phyloP scores from a whole-genome alignment of 2,888 invertebrate genomes.

The Hypsopygia costalis region DNA sequence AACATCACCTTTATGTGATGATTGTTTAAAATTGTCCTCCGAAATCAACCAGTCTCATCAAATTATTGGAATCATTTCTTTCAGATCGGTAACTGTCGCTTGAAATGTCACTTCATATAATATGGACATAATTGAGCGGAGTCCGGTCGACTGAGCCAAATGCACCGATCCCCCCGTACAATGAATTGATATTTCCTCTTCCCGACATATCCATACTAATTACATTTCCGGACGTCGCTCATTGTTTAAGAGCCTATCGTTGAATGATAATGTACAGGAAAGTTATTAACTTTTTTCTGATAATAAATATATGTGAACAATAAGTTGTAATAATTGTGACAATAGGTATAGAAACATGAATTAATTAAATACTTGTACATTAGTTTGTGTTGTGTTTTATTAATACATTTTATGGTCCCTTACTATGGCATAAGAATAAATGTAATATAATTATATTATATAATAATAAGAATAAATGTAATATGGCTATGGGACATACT shows the following conservation, averaged over 20 bases:
- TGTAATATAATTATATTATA: no score
- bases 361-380: no score
- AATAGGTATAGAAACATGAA: no score
- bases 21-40: no score
- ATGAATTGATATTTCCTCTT: slow-evolving; percentile 79
- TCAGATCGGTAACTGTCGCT: not conserved
- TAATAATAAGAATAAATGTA: no score
- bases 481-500: no score
- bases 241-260: slow-evolving; percentile 61
- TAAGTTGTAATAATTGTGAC: not conserved
- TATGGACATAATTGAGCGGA: slow-evolving; percentile 52
- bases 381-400: no score
- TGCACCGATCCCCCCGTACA: slow-evolving; percentile 51
- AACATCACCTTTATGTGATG: no score
- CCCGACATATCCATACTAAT: slow-evolving; percentile 72
- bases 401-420: no score
- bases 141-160: slow-evolving; percentile 44
- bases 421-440: no score
- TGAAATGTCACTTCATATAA: slow-evolving; percentile 27
- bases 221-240: slow-evolving; percentile 73
- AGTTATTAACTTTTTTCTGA: slow-evolving; percentile 1
- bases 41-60: no score
- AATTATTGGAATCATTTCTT: no score
- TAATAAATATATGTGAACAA: not conserved
- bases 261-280: slow-evolving; percentile 22